Evolutionary conservation across 2,113 vertebrate species (phyloP), one percentile per base, ranked within the genome.

Genomic region (Astur gentilis): DNA sequence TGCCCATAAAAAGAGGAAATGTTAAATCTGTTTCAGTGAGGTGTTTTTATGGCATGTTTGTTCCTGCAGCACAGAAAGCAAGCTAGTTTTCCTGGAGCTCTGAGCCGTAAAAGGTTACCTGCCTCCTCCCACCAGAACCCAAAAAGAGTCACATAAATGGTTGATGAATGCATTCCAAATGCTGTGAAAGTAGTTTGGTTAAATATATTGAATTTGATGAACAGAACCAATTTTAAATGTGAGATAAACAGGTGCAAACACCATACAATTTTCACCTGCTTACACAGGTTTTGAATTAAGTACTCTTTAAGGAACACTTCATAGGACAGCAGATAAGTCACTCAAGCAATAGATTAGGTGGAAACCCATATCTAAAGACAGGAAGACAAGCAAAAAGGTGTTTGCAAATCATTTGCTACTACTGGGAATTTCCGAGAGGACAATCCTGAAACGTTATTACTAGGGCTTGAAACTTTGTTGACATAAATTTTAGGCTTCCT

Each of bases 1-100:
- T 73, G 78, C 67, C 83, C 78, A 64, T 93, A 91, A 91, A 88
- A 97, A 91, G 86, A 88, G 75, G n/a, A 95, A 89, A 90, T 29
- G 22, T 91, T 93, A 94, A 88, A 77, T 61, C 9, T 85, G 29
- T 83, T 87, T 85, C 71, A 83, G 36, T 52, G 23, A 94, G 75
- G 42, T 93, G 87, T 47, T 96, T 95, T 82, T 94, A 93, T 25
- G 60, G 4, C 27, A 73, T 77, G n/a, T 77, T 95, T 95, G 19
- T 62, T 94, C 75, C 84, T 93, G 73, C 55, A 84, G 42, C 58
- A 79, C 10, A 38, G 66, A 91, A 93, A 95, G 32, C 29, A 94
- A 94, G 40, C 45, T 77, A 57, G 47, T 67, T 91, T 97, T 96
- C 78, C 77, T 64, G 78, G 78, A 86, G 70, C 36, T 62, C 40